phyloP scores from a whole-genome alignment of 2,797 vertebrate species.

The Setipinna tenuifilis region DNA sequence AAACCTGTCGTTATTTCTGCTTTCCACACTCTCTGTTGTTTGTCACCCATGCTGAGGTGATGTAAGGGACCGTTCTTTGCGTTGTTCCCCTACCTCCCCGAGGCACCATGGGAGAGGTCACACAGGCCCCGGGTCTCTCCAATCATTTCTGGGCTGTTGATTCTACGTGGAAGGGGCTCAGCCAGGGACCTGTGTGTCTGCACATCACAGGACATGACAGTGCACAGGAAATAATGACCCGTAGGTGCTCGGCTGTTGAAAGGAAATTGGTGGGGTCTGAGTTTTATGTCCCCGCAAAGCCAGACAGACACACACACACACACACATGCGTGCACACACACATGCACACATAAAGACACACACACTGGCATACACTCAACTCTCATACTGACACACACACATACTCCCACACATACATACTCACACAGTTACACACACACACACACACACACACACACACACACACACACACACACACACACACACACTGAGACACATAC shows the following conservation, averaged over 20 bases:
- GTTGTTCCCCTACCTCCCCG: neutral
- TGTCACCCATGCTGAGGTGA: neutral
- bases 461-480: neutral
- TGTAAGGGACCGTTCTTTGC: neutral
- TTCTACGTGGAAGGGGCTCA: constrained; percentile 64
- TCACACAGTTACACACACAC: neutral
- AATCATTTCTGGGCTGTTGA: constrained; percentile 61
- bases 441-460: neutral
- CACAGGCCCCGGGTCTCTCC: neutral
- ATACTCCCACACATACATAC: too few relatives aligned
- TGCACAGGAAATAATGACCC: constrained; percentile 77
- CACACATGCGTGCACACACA: neutral
- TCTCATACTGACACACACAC: constrained; percentile 32
- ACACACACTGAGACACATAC: too few relatives aligned
- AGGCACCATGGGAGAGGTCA: neutral
- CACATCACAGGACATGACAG: constrained; percentile 59
- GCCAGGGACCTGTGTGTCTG: constrained; percentile 57
- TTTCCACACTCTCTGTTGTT: neutral
- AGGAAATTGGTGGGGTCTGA: constrained; percentile 79
- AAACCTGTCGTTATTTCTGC: neutral
- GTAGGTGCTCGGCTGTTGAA: constrained; percentile 79
- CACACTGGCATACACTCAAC: constrained; percentile 53
- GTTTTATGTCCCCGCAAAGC: constrained; percentile 77
- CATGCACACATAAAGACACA: constrained; percentile 22
- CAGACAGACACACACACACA: constrained; percentile 29